Evolutionary conservation across 2,113 vertebrate species (phyloP).

Genomic region (Charina bottae): DNA sequence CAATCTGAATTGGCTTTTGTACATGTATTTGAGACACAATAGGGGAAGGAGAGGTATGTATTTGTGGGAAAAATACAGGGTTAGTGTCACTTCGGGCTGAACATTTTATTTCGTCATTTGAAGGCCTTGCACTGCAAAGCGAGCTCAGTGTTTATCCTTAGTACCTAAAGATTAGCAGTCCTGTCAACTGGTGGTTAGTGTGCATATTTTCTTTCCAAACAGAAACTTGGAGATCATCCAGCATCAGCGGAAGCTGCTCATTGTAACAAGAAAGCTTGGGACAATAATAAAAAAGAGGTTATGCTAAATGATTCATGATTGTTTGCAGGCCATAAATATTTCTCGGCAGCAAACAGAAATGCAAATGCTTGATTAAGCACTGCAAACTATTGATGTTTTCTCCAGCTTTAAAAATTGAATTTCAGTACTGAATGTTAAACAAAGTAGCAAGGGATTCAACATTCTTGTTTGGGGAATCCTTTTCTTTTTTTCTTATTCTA

Average conservation of each 20-base stretch:
- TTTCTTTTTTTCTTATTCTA: background rate
- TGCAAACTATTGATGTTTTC: constrained; percentile 46
- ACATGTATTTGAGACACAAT: background rate
- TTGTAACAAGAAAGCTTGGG: constrained; percentile 75
- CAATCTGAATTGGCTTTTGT: constrained; percentile 27
- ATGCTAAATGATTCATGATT: constrained; percentile 61
- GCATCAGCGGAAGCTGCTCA: constrained; percentile 75
- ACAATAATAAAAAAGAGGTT: constrained; percentile 61
- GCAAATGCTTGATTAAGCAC: constrained; percentile 21
- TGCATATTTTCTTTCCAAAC: constrained; percentile 70
- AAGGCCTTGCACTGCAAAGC: constrained; percentile 39
- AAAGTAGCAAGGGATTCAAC: background rate
- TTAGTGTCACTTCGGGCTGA: constrained; percentile 42
- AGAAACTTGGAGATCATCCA: constrained; percentile 76
- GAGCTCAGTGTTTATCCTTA: constrained; percentile 54
- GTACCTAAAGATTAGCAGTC: constrained; percentile 58
- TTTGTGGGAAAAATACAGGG: constrained; percentile 15
- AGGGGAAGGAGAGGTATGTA: constrained; percentile 28
- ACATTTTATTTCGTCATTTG: constrained; percentile 62
- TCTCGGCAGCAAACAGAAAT: constrained; percentile 36
- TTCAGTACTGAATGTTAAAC: background rate
- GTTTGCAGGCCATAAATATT: constrained; percentile 65
- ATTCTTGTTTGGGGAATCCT: background rate
- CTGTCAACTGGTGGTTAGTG: constrained; percentile 57
- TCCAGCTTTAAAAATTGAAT: background rate